phyloP scores from a whole-genome alignment of 2,888 invertebrate genomes.

The Hyppa rectilinea region DNA sequence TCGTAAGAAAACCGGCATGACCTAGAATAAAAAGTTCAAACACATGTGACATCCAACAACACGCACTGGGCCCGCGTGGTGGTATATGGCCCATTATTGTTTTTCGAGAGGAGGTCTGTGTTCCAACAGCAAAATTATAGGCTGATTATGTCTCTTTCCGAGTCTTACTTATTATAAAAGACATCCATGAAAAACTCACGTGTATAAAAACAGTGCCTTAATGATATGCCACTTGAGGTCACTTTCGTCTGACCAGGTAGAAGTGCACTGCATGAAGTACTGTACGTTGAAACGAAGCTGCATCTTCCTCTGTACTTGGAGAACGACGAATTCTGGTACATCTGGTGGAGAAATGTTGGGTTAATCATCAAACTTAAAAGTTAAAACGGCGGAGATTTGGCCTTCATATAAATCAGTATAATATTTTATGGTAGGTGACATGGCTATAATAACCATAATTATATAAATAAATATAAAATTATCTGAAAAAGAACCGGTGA shows the following conservation, averaged over 20 bases:
- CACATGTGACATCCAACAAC: too few species aligned
- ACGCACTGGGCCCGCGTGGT: too few species aligned
- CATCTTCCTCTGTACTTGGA: slow-evolving; percentile 91
- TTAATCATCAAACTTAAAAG: not conserved
- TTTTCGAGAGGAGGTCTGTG: too few species aligned
- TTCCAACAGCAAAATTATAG: too few species aligned
- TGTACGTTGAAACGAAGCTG: slow-evolving; percentile 89
- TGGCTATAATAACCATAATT: too few species aligned
- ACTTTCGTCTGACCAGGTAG: slow-evolving; percentile 93
- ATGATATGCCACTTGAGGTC: slow-evolving; percentile 93
- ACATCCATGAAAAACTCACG: slow-evolving; percentile 83
- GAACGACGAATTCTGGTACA: slow-evolving; percentile 94
- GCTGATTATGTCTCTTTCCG: too few species aligned
- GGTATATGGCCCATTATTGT: too few species aligned
- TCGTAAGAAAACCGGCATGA: too few species aligned
- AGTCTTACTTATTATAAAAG: not conserved
- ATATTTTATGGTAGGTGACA: too few species aligned
- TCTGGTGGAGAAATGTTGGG: slow-evolving; percentile 86
- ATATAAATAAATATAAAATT: too few species aligned
- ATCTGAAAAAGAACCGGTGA: too few species aligned
- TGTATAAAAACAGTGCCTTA: slow-evolving; percentile 94
- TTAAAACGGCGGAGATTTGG: not conserved
- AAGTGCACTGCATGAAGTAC: slow-evolving; percentile 93
- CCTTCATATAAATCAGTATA: not conserved
- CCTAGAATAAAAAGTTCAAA: too few species aligned